Base-by-base conservation (phyloP, 2,888 invertebrate species). In the Archaeoteleia sp. region DNA sequence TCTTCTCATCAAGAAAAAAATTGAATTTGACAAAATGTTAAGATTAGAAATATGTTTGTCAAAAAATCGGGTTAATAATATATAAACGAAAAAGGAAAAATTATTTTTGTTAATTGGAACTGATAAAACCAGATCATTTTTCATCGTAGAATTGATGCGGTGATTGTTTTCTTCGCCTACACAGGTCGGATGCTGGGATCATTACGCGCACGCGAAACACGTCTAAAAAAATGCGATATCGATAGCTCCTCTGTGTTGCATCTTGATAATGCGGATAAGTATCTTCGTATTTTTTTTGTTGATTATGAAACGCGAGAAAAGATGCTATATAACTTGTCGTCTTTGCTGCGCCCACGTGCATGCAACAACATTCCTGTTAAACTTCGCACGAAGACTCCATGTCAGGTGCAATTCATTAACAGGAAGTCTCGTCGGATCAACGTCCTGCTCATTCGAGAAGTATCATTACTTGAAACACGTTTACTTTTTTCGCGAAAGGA, bases 391-490 rank as follows among this genome's bases (percentile, higher is more conserved):
- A 66, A 67, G 54, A 35, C 55, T 48, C 37, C 8, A 32, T 27
- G 66, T 60, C 66, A 67, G 66, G 60, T 67, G 66, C 54, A 39
- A 67, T 67, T 67, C 66, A 66, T 66, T 66, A 58, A 60, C 65
- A 58, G 65, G 66, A 66, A 58, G 58, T 54, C 60, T 34, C 39
- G 49, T n/a, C 67, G 67, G 67, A 67, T 67, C 67, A 67, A 67
- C 67, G 67, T 67, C 67, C 67, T 67, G 65, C 45, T 49, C 20
- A 43, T 51, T 54, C 34, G 32, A 46, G 1, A 27, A 29, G 46
- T 35, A 49, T 49, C 42, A 58, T 34, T 43, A 48, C 54, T 37
- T 15, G 23, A 37, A 51, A 57, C 58, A 35, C 34, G 65, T 65
- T 58, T 49, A 17, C 51, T 51, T 57, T 57, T 51, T 45, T 49